Base-by-base conservation (phyloP, 2,113 vertebrate genomes). In the Pterocles orientalis region DNA sequence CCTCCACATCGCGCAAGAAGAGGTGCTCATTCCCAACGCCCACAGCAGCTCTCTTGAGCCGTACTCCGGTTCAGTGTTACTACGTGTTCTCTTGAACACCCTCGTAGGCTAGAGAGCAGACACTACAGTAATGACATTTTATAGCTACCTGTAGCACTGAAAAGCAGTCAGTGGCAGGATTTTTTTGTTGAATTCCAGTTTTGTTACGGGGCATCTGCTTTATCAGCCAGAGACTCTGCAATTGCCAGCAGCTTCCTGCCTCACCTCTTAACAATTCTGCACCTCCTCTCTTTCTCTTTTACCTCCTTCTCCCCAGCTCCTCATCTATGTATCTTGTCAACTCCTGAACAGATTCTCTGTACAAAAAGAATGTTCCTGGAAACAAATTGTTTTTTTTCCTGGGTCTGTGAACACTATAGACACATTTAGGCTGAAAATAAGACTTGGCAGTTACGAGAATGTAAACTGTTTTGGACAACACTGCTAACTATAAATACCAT, bases 21-120 rank as follows among this genome's bases (percentile, higher is more conserved):
- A 47, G 1, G 4, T 70, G 56, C 29, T 26, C 33, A 13, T 29
- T 31, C 24, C 73, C 8, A 29, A 57, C 1, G 0, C 3, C 0
- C n/a, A 18, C 14, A 6, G 43, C 4, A 17, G 19, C 23, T 50
- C 23, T 56, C 50, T 14, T 9, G 43, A 56, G 53, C 39, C 6
- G 1, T 5, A 6, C 10, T 34, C 29, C 12, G 8, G 19, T 56
- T 31, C 58, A 53, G 54, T 23, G 43, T 9, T 28, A 23, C 57
- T 8, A 31, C 6, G 15, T 21, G 18, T 16, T 61, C 47, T 73
- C 66, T 6, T 33, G 41, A 61, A 26, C 17, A 29, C 31, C 8
- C 12, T 39, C 64, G 36, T 28, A 16, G 65, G 45, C 47, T 48
- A 18, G 1, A 2, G 39, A 39, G 84, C 78, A n/a, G 29, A 23